Conservation (phyloP, 2,888 invertebrate species). For the Isoperla grammatica region DNA sequence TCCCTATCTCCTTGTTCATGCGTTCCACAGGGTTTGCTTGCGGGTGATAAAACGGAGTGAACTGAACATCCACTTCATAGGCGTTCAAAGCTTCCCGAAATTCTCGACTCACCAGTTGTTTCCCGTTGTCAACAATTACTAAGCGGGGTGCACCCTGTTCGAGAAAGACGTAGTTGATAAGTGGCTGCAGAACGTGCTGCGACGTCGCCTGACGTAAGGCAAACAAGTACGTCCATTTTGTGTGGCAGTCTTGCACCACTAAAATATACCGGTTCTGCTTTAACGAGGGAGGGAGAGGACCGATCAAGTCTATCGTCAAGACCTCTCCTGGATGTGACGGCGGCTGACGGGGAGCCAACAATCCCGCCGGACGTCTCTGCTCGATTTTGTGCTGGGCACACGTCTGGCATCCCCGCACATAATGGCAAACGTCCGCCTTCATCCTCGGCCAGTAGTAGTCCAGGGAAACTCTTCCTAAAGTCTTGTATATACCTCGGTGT, state of each 20-base stretch:
- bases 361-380: no score
- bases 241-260: background rate
- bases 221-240: background rate
- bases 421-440: background rate
- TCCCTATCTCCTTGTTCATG: conserved; percentile 1
- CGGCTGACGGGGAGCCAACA: conserved; percentile 27
- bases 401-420: background rate
- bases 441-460: conserved; percentile 33
- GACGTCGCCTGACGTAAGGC: background rate
- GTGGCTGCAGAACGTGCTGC: background rate
- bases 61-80: background rate
- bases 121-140: background rate
- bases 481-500: conserved; percentile 34
- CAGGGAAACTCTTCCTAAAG: conserved; percentile 24
- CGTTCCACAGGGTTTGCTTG: conserved; percentile 18
- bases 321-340: conserved; percentile 27
- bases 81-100: background rate
- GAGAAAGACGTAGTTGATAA: background rate
- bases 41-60: conserved; percentile 9
- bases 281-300: conserved; percentile 29
- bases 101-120: background rate
- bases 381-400: background rate
- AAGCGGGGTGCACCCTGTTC: background rate
- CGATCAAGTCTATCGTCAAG: conserved; percentile 29
- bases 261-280: background rate